Evolutionary conservation across 2,113 vertebrate species (phyloP).

Genomic region (Odobenus rosmarus): DNA sequence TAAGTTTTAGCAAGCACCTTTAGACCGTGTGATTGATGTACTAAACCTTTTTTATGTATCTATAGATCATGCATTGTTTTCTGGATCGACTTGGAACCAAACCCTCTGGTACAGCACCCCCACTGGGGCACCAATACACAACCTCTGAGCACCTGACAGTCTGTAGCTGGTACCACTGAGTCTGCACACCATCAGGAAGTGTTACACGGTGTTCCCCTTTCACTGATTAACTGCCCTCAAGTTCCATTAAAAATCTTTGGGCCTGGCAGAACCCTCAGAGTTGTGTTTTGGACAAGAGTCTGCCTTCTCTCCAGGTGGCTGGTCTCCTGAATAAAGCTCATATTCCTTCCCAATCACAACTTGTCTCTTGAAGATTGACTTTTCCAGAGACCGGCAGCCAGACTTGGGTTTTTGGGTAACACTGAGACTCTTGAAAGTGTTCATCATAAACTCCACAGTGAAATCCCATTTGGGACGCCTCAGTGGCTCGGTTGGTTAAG

Average conservation of each 20-base stretch:
- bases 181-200: neutral
- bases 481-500: neutral
- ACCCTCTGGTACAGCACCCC: neutral
- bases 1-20: neutral
- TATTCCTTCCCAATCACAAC: neutral
- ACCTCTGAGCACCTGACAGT: neutral
- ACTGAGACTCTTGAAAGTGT: neutral
- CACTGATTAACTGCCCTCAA: neutral
- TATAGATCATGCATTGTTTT: neutral
- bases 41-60: neutral
- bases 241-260: neutral
- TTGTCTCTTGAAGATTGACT: neutral
- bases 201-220: neutral
- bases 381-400: neutral
- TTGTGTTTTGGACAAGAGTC: neutral
- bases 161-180: neutral
- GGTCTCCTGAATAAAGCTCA: neutral
- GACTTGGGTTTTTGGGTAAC: neutral
- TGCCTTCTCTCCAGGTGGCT: neutral
- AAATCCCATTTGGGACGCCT: neutral
- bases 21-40: neutral
- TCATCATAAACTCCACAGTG: neutral
- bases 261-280: neutral
- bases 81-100: neutral
- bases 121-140: neutral